These are phyloP conservation scores for Cyphomyrmex costatus DNA, from an alignment of 1,140 invertebrate species.

Conservation along the genomic window DNA sequence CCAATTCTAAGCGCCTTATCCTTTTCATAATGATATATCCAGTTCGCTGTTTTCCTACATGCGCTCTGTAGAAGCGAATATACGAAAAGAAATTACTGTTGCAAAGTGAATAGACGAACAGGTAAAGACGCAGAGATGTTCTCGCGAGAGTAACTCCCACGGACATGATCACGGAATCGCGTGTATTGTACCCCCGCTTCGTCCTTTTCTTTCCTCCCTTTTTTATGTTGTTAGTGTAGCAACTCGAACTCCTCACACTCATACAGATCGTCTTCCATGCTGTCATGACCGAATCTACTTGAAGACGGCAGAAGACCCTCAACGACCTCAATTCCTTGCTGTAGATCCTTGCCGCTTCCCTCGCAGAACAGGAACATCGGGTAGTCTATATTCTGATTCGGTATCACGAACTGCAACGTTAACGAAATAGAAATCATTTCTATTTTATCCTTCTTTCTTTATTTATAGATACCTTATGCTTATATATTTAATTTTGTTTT, in stretches of 20 bases:
- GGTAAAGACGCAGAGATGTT: conserved; percentile 58
- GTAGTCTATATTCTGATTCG: conserved; percentile 89
- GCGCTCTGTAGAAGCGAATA: conserved; percentile 15
- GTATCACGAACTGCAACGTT: conserved; percentile 88
- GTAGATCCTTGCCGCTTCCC: conserved; percentile 89
- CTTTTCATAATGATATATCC: background rate
- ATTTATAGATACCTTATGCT: background rate
- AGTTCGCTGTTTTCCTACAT: conserved; percentile 27
- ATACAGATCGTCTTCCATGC: conserved; percentile 89
- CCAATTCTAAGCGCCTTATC: background rate
- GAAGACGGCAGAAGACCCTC: conserved; percentile 87
- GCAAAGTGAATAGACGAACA: conserved; percentile 33
- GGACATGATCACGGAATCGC: background rate
- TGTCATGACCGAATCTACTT: conserved; percentile 85
- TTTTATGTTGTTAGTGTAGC: conserved; percentile 69
- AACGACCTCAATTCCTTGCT: conserved; percentile 86
- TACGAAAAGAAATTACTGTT: background rate
- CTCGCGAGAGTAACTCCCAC: conserved; percentile 30
- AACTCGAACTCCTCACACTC: conserved; percentile 92
- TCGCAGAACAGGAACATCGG: conserved; percentile 93
- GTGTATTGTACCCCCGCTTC: background rate
- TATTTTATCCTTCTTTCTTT: background rate
- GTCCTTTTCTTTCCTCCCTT: background rate
- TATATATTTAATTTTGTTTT: background rate
- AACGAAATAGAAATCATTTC: background rate